Evolutionary conservation across 2,113 vertebrate genomes (phyloP), one percentile per base, ranked within the genome.

Genomic region (Oncorhynchus keta): DNA sequence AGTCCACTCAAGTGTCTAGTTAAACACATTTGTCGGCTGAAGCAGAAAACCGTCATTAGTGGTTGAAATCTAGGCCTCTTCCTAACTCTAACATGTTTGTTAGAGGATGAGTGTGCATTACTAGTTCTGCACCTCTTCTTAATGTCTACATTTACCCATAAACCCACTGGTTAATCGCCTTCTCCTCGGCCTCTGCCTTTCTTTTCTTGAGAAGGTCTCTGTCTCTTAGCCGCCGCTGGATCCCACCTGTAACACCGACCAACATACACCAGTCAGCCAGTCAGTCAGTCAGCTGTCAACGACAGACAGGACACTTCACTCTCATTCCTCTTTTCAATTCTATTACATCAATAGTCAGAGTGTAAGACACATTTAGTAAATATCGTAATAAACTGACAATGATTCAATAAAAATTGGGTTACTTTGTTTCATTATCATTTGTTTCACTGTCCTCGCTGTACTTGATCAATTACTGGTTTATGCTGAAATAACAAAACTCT

Each of bases 171-270:
- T 89, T 76, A 64, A 91, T 94, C 5, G 95, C 92, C 88, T 95
- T 96, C 74, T 95, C 94, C 70, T 94, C 88, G 0, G 92, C 94
- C 91, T 97, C 96, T 0, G 93, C 95, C 87, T 90, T 97, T 84
- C 95, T 97, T 86, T 96, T 98, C 75, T 86, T 95, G 76, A 98
- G 95, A 72, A 95, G 82, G 24, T 95, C 93, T 81, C 97, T 94
- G 87, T 97, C 96, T 81, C 97, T 90, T 87, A 99, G 73, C 73
- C 91, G 87, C 13, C 24, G 81, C 1, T 85, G 89, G 35, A 92
- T 91, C 62, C 93, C 91, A 72, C 86, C 94, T 94, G 79, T 28
- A 76, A 80, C 76, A 84, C 26, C 75, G 84, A 6, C 80, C 81
- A 24, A 75, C 20, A 73, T 49, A 79, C 62, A 79, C 7, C 30